Percentiles rank a stretch among this genome's conserved stretches.
These are phyloP conservation scores for Porites divaricata DNA, from an alignment of 92 coral and sea anemone species.

Conservation along the genomic window DNA sequence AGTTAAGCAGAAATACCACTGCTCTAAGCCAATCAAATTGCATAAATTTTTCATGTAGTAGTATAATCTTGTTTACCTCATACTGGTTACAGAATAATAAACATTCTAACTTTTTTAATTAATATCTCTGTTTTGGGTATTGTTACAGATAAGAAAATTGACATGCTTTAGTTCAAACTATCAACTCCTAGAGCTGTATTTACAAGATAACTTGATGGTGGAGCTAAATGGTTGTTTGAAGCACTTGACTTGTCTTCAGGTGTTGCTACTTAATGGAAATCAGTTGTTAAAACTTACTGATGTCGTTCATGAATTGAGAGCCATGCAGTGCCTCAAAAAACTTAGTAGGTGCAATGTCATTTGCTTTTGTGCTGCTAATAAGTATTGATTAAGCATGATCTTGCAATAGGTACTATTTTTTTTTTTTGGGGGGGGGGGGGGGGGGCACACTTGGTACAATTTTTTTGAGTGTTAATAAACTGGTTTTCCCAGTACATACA, in stretches of 20 bases:
- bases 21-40: no score
- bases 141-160: conserved; percentile 74
- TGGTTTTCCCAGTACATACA: no score
- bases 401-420: no score
- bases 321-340: conserved; percentile 84
- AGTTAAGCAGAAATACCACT: no score
- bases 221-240: conserved; percentile 85
- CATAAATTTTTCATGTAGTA: no score
- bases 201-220: conserved; percentile 86
- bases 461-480: no score
- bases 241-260: conserved; percentile 87
- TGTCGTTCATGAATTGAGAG: conserved; percentile 90
- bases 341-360: conserved; percentile 74
- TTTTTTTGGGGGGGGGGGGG: no score
- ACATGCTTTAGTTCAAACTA: conserved; percentile 80
- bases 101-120: not conserved
- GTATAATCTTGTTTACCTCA: no score
- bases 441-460: no score
- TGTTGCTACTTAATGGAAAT: conserved; percentile 92
- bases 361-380: not conserved
- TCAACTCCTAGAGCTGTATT: conserved; percentile 84
- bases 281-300: conserved; percentile 93
- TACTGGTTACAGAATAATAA: no score
- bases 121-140: not conserved
- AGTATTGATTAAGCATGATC: no score